phyloP scores from a whole-genome alignment of 1,140 invertebrate species.

The Acromyrmex heyeri region DNA sequence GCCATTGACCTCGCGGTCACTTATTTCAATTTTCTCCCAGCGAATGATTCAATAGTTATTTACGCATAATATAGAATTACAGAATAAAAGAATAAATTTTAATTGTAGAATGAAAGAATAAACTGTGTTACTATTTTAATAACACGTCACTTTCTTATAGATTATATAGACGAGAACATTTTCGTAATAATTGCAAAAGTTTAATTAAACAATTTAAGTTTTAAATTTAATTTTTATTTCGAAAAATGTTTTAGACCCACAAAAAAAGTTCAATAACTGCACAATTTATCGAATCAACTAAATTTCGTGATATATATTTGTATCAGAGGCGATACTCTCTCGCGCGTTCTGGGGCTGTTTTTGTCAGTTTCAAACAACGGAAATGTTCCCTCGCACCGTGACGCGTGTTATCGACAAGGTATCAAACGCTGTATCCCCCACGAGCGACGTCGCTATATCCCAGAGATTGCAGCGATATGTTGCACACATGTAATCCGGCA shows the following conservation, averaged over 20 bases:
- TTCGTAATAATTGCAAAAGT: not conserved
- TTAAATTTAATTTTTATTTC: not conserved
- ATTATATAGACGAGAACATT: not conserved
- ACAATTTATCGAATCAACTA: slow-evolving; percentile 20
- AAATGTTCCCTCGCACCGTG: slow-evolving; percentile 14
- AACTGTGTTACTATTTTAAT: not conserved
- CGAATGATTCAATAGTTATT: not conserved
- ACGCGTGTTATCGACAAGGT: slow-evolving; percentile 56
- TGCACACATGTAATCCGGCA: slow-evolving; percentile 26
- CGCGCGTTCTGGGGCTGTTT: slow-evolving; percentile 16
- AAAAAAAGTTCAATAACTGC: slow-evolving; percentile 7
- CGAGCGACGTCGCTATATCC: slow-evolving; percentile 21
- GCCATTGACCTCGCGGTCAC: not conserved
- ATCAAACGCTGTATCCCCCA: slow-evolving; percentile 41
- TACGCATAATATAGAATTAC: not conserved
- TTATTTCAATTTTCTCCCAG: not conserved
- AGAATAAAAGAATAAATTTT: not conserved
- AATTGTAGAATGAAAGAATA: too few species aligned
- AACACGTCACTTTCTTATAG: not conserved
- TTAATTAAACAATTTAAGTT: not conserved
- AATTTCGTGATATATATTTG: slow-evolving; percentile 12
- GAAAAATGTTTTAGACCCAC: not conserved
- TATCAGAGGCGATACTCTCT: slow-evolving; percentile 34
- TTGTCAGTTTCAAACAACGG: slow-evolving; percentile 50
- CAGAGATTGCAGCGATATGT: slow-evolving; percentile 42